Percentiles rank a stretch among this genome's conserved stretches.
These are phyloP conservation scores for Iguana delicatissima DNA, from an alignment of 2,797 vertebrate genomes.

Conservation along the genomic window DNA sequence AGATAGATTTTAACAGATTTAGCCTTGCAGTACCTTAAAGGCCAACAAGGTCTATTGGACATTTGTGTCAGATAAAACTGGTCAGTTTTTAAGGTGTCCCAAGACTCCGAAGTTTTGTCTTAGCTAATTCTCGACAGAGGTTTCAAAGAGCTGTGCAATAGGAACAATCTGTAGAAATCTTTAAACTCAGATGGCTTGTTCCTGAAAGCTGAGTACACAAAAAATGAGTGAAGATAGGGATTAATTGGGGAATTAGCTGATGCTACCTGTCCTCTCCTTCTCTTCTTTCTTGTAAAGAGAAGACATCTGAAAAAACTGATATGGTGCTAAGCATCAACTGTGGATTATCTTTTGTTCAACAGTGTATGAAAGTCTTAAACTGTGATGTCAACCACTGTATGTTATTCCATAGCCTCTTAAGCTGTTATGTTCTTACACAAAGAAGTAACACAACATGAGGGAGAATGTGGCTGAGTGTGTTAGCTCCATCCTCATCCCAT, in stretches of 20 bases:
- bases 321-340: not conserved
- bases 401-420: not conserved
- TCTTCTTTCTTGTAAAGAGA: constrained; percentile 2
- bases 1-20: not conserved
- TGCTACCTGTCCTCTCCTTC: not conserved
- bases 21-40: too few species aligned
- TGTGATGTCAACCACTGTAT: not conserved
- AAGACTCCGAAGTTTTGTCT: too few species aligned
- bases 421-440: not conserved
- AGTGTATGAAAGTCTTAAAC: not conserved
- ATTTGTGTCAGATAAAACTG: too few species aligned
- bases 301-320: not conserved
- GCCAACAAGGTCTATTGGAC: too few species aligned
- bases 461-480: not conserved
- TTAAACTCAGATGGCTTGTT: not conserved
- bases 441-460: not conserved
- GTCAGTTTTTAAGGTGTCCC: too few species aligned
- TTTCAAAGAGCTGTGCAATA: not conserved
- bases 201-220: not conserved
- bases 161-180: not conserved
- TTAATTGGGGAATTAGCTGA: not conserved
- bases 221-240: not conserved
- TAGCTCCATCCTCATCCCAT: too few species aligned
- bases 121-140: not conserved
- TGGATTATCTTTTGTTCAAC: not conserved